Base-by-base conservation (phyloP, 2,113 vertebrate species). In the Brienomyrus brachyistius region DNA sequence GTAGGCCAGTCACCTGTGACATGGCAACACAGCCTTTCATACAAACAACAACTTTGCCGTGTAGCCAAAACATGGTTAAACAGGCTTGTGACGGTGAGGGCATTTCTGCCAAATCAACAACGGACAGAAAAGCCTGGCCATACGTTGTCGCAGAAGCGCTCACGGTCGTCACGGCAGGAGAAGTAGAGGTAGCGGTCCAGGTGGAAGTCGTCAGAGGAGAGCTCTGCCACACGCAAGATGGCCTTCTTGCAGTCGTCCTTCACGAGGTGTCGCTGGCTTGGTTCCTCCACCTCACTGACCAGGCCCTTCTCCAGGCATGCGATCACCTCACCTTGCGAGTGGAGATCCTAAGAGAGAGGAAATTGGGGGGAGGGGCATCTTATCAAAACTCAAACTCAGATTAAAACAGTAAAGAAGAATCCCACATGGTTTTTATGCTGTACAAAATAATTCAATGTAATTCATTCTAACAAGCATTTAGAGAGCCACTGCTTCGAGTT, bases 291-390 rank as follows among this genome's bases (percentile, higher is more conserved):
- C 91, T 99, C 97, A 31, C 95, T 97, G 2, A 99, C 97, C 89
- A 99, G 93, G 17, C 96, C 98, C 90, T 98, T 99, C 93, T 99
- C 98, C 95, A 99, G 94, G 91, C 98, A 99, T 0, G 97, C 96
- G 0, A 99, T 98, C 90, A 99, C 98, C 89, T 99, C 98, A 0
- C 98, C 98, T 92, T 99, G 98, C 1, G 98, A 99, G 93, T 99
- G 98, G 89, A 97, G 86, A 92, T 99, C 98, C 98, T 99, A 91
- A 10, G 88, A 21, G 31, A 15, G 91, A 8, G 88, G 77, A 51
- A 40, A 51, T 54, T 2, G 47, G 31, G 17, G 13, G 19, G 10
- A 8, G 23, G 43, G 10, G 47, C 2, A 88, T 19, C 17, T 10
- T 35, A 40, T 21, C 23, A 85, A 50, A 51, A 5, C 0, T 17